Conservation (phyloP, 1,140 invertebrate species). For the Oryctes rhinoceros region DNA sequence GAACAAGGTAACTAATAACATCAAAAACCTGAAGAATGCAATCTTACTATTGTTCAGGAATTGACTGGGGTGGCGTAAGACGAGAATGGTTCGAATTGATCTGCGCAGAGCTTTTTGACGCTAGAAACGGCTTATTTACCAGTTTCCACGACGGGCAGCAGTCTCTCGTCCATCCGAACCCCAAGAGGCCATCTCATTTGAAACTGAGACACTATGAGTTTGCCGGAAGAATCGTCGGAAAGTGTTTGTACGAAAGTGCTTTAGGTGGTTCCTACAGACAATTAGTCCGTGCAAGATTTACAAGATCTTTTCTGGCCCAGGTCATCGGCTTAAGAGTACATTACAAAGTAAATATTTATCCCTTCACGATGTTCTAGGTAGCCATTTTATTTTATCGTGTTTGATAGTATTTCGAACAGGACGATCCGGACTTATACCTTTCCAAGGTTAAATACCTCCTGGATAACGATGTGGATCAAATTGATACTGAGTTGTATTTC, state of each 20-base stretch:
- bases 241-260: conserved; percentile 91
- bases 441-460: conserved; percentile 92
- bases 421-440: conserved; percentile 92
- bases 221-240: conserved; percentile 93
- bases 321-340: conserved; percentile 91
- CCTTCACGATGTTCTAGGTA: conserved; percentile 6
- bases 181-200: conserved; percentile 74
- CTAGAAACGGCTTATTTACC: conserved; percentile 81
- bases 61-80: conserved; percentile 93
- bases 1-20: conserved; percentile 76
- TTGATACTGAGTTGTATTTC: conserved; percentile 86
- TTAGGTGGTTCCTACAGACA: conserved; percentile 88
- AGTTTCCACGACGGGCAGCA: conserved; percentile 86
- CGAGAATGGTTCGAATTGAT: conserved; percentile 94
- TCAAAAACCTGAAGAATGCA: no score
- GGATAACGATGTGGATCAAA: conserved; percentile 82
- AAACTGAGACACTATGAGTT: conserved; percentile 93
- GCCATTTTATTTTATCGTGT: neutral
- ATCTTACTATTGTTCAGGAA: conserved; percentile 65
- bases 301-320: conserved; percentile 93
- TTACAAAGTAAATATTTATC: conserved; percentile 74
- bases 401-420: conserved; percentile 89
- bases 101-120: conserved; percentile 87
- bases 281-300: conserved; percentile 88
- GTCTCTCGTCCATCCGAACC: conserved; percentile 90